A percentile compares a stretch with the other conserved stretches of the same genome.
These are phyloP conservation scores for Syritta pipiens DNA, from an alignment of 2,888 invertebrate species.

Conservation along the genomic window DNA sequence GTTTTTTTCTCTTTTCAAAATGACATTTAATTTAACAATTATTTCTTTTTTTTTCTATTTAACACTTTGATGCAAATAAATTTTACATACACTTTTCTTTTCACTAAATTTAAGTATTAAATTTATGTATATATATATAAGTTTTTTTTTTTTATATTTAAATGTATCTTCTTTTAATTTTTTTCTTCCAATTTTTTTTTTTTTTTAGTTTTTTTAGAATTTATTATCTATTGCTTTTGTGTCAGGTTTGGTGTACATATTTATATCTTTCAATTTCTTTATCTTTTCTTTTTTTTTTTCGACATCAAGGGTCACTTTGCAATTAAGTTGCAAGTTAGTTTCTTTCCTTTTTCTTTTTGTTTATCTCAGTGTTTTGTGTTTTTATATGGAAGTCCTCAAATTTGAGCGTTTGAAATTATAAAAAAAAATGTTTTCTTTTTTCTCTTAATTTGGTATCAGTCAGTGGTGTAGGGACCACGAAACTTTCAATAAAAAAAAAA, in stretches of 20 bases:
- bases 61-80: constrained; percentile 57
- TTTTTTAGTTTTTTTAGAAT: constrained; percentile 15
- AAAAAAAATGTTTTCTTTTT: not conserved
- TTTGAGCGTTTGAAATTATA: constrained; percentile 59
- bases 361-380: not conserved
- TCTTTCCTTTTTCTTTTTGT: constrained; percentile 21
- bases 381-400: constrained; percentile 60
- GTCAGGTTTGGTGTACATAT: constrained; percentile 57
- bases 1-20: constrained; percentile 40
- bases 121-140: constrained; percentile 32
- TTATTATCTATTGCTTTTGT: constrained; percentile 61
- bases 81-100: constrained; percentile 59
- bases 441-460: constrained; percentile 43
- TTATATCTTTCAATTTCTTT: too few relatives aligned
- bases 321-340: constrained; percentile 28
- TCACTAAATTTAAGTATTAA: constrained; percentile 52
- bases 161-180: constrained; percentile 2
- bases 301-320: constrained; percentile 43
- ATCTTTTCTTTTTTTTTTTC: constrained; percentile 3
- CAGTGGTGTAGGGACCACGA: constrained; percentile 19
- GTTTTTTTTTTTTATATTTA: constrained; percentile 10
- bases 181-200: constrained; percentile 29
- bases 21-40: constrained; percentile 62
- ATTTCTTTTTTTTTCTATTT: constrained; percentile 38
- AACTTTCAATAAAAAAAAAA: constrained; percentile 26